A percentile compares a stretch with the other conserved stretches of the same genome.
phyloP scores from a whole-genome alignment of 2,888 invertebrate species.

The Ennomos quercinarius region DNA sequence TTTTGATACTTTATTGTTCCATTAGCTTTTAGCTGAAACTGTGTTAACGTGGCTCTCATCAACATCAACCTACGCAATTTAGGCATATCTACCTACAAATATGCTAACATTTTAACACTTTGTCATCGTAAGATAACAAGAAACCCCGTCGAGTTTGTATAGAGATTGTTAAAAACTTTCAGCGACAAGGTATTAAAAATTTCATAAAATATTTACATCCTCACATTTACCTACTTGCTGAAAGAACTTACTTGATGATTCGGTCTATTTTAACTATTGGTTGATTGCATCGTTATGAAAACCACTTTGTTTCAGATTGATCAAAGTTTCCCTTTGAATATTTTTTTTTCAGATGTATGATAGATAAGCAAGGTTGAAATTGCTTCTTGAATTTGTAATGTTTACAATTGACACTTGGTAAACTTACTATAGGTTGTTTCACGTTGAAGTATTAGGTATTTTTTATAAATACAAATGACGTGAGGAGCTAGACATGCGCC shows the following conservation, averaged over 20 bases:
- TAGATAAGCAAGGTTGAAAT: slow-evolving; percentile 1
- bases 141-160: not conserved
- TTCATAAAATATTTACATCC: slow-evolving; percentile 10
- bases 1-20: slow-evolving; percentile 53
- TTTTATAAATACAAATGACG: too few species aligned
- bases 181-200: slow-evolving; percentile 11
- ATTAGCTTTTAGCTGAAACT: slow-evolving; percentile 54
- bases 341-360: slow-evolving; percentile 13
- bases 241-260: slow-evolving; percentile 31
- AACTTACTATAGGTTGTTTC: too few species aligned
- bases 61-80: slow-evolving; percentile 48
- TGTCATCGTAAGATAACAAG: not conserved
- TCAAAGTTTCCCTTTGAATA: slow-evolving; percentile 18
- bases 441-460: too few species aligned
- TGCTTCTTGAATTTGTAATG: not conserved
- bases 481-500: too few species aligned
- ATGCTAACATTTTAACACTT: slow-evolving; percentile 5
- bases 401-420: too few species aligned
- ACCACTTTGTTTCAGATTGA: slow-evolving; percentile 28
- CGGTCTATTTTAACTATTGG: slow-evolving; percentile 28
- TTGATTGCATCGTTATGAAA: slow-evolving; percentile 33
- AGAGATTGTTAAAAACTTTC: not conserved
- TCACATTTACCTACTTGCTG: slow-evolving; percentile 32
- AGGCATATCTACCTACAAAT: slow-evolving; percentile 37
- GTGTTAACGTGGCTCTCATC: slow-evolving; percentile 49